A percentile compares a stretch with the other conserved stretches of the same genome.
Evolutionary conservation across 2,797 vertebrate genomes (phyloP).

Genomic region (Coracias cyanogaster): DNA sequence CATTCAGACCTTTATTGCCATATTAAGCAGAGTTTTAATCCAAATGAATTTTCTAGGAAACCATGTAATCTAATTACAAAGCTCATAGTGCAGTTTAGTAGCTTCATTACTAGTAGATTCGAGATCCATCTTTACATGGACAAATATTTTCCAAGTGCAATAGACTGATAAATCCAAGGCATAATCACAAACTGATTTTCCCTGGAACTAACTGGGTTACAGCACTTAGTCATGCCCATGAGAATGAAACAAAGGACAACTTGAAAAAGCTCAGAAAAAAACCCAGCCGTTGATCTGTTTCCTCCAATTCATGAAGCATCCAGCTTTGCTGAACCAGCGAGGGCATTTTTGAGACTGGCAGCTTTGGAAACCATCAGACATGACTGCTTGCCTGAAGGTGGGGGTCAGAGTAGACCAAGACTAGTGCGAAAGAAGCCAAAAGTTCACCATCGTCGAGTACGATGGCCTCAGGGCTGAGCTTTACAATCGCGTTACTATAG

Average conservation of each 20-base stretch:
- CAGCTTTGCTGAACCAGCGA: background rate
- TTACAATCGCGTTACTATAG: background rate
- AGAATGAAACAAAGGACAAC: slow-evolving; percentile 33
- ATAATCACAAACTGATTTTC: slow-evolving; percentile 41
- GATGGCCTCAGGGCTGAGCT: background rate
- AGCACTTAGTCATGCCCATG: background rate
- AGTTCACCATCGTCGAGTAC: background rate
- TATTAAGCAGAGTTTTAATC: slow-evolving; percentile 59
- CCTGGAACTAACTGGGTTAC: slow-evolving; percentile 49
- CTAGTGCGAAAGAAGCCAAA: background rate
- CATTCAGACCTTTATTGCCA: slow-evolving; percentile 47
- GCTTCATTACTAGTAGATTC: slow-evolving; percentile 29
- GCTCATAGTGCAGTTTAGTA: slow-evolving; percentile 32
- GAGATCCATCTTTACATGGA: background rate
- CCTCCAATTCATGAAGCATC: background rate
- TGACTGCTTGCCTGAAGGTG: background rate
- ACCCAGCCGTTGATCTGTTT: background rate
- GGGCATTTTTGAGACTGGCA: background rate
- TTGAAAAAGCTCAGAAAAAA: background rate
- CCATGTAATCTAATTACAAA: slow-evolving; percentile 64
- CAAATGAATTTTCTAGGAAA: slow-evolving; percentile 60
- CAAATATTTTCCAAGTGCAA: slow-evolving; percentile 36
- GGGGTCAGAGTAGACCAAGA: background rate
- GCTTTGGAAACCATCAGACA: background rate
- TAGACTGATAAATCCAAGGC: slow-evolving; percentile 26